Conservation (phyloP, 2,113 vertebrate genomes). For the Leiothrix lutea region DNA sequence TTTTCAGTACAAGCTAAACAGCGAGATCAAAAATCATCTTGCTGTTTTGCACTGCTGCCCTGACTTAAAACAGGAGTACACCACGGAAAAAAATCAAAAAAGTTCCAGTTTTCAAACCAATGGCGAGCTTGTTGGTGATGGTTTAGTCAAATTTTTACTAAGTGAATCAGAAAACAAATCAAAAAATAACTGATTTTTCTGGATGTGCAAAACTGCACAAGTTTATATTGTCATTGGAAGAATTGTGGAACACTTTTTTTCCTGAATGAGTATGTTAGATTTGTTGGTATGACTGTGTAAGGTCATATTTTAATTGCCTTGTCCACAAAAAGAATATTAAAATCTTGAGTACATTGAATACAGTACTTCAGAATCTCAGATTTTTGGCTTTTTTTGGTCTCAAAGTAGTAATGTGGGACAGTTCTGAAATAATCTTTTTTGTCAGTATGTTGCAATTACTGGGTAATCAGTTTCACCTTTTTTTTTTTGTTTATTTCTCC, state of each 20-base stretch:
- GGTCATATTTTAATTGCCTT: background rate
- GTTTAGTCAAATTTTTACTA: background rate
- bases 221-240: background rate
- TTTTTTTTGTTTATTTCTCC: background rate
- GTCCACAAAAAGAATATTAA: background rate
- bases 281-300: background rate
- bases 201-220: background rate
- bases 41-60: background rate
- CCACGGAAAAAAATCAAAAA: background rate
- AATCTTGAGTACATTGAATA: background rate
- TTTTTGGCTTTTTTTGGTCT: background rate
- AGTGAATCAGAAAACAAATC: background rate
- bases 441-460: background rate
- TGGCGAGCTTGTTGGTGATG: background rate
- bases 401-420: background rate
- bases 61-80: background rate
- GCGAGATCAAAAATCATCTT: background rate
- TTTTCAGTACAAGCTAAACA: background rate
- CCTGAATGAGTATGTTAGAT: background rate
- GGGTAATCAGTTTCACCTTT: background rate
- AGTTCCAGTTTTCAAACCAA: background rate
- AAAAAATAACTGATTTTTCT: background rate
- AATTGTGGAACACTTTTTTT: background rate
- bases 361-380: background rate
- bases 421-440: background rate